These are phyloP conservation scores for Aelia acuminata DNA, from an alignment of 2,888 invertebrate species.

Conservation along the genomic window DNA sequence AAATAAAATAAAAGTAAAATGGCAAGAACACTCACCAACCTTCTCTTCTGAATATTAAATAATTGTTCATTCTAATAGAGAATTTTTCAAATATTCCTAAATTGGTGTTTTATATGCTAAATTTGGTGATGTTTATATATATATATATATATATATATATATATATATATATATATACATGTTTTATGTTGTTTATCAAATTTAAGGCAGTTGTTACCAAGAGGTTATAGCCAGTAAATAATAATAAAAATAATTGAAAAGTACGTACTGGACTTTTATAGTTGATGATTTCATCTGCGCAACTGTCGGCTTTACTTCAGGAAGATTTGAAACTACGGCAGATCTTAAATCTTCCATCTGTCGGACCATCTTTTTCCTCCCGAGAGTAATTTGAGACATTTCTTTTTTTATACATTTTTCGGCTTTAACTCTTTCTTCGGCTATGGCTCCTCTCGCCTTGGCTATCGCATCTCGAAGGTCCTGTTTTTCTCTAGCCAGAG, in stretches of 20 bases:
- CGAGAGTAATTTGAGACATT: neutral
- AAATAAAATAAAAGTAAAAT: too few relatives aligned
- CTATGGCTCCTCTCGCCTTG: constrained; percentile 59
- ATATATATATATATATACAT: too few relatives aligned
- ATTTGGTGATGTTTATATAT: too few relatives aligned
- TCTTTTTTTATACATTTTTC: constrained; percentile 55
- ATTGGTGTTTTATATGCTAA: too few relatives aligned
- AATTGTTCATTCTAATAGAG: too few relatives aligned
- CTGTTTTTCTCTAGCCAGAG: constrained; percentile 58
- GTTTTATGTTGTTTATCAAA: too few relatives aligned
- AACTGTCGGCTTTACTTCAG: neutral
- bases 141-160: too few relatives aligned
- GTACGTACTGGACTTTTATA: constrained; percentile 48
- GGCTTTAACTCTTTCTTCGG: constrained; percentile 57
- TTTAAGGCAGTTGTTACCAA: too few relatives aligned
- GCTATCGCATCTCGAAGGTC: constrained; percentile 60
- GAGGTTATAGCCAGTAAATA: neutral
- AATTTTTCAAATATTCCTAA: too few relatives aligned
- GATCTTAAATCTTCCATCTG: constrained; percentile 58
- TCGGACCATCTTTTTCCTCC: constrained; percentile 26
- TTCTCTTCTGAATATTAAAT: too few relatives aligned
- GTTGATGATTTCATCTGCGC: neutral
- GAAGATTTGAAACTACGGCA: constrained; percentile 54
- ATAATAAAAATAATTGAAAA: neutral
- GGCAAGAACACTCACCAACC: too few relatives aligned